Conservation (phyloP, 2,888 invertebrate species). For the Cantharis rufa region DNA sequence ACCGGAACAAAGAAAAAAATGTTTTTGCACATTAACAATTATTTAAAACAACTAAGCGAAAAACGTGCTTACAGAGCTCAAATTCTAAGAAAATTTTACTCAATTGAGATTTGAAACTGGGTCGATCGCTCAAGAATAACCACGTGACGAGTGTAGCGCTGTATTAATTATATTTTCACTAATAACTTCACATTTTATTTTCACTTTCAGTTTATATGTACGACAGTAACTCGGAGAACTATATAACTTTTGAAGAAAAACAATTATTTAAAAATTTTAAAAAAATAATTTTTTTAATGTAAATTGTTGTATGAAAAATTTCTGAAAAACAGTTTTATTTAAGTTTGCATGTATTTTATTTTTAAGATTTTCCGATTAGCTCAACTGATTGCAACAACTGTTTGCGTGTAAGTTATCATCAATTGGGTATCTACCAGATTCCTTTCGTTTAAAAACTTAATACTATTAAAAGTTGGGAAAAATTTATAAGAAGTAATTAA, state of each 20-base stretch:
- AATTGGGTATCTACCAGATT: background rate
- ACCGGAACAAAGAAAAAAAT: too few relatives aligned
- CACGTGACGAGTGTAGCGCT: background rate
- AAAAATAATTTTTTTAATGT: background rate
- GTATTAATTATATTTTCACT: background rate
- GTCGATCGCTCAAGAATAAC: background rate
- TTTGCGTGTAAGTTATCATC: background rate
- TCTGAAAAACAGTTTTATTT: background rate
- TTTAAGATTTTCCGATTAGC: background rate
- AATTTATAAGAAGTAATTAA: conserved; percentile 3
- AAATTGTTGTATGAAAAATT: background rate
- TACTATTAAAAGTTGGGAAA: background rate
- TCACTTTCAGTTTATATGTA: background rate
- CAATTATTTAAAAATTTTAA: background rate
- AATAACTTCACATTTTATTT: background rate
- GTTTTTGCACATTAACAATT: background rate
- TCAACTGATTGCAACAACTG: background rate
- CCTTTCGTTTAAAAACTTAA: background rate
- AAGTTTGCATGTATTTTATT: background rate
- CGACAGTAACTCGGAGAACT: background rate
- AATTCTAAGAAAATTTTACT: background rate
- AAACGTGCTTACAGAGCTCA: background rate
- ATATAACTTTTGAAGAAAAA: background rate
- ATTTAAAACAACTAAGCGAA: background rate
- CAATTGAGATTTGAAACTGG: background rate